A percentile compares a stretch with the other conserved stretches of the same genome.
phyloP scores from a whole-genome alignment of 2,797 vertebrate genomes.

The Luscinia luscinia region DNA sequence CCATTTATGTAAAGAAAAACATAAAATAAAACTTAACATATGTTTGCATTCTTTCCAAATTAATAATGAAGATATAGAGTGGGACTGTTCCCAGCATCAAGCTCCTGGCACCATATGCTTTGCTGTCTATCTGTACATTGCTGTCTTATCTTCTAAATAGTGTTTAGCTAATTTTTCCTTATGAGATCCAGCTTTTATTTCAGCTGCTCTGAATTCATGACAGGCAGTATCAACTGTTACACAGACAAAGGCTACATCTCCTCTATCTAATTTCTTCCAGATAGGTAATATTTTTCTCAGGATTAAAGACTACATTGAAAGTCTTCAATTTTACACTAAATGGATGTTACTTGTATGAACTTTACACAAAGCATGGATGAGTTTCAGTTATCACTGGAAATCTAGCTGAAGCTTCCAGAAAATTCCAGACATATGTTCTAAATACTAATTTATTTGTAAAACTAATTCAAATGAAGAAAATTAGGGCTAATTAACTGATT shows the following conservation, averaged over 20 bases:
- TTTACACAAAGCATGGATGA: neutral
- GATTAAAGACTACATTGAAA: neutral
- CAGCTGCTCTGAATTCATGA: neutral
- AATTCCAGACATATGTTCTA: neutral
- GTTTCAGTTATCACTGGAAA: neutral
- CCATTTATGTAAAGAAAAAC: neutral
- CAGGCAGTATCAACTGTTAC: neutral
- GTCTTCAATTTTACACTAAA: neutral
- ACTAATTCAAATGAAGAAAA: neutral
- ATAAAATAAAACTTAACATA: constrained; percentile 28
- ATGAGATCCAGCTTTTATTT: neutral
- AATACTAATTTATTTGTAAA: neutral
- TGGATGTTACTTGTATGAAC: neutral
- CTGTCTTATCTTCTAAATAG: neutral
- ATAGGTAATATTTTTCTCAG: neutral
- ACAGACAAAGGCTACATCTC: neutral
- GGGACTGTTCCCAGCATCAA: neutral
- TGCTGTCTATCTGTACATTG: neutral
- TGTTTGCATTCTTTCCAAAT: neutral
- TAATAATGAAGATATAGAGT: constrained; percentile 29
- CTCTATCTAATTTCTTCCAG: neutral
- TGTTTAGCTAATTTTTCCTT: neutral
- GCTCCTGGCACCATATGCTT: constrained; percentile 27
- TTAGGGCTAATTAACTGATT: neutral
- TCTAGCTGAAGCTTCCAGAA: neutral